Conservation (phyloP, 2,113 vertebrate genomes). For the Mixornis gularis region DNA sequence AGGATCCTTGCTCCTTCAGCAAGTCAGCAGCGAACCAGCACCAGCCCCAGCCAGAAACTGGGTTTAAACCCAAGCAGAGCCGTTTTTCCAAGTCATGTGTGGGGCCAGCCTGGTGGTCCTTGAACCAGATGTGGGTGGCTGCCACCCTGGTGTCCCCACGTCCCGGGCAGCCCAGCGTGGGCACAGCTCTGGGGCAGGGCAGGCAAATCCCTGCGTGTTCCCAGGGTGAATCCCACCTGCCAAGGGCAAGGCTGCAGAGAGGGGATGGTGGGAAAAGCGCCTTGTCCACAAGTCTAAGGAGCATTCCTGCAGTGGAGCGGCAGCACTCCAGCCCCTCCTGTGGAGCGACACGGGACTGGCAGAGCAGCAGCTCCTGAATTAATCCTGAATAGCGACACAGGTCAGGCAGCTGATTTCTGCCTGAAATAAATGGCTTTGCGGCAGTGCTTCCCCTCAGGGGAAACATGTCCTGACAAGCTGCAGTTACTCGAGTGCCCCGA, state of each 20-base stretch:
- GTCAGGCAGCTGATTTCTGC: neutral
- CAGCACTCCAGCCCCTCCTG: neutral
- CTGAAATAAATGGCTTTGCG: neutral
- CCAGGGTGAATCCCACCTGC: neutral
- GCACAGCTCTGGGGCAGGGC: neutral
- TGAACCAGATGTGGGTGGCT: rapidly evolving
- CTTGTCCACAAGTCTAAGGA: neutral
- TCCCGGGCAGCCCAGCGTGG: rapidly evolving
- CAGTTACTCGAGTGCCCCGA: neutral
- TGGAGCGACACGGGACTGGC: rapidly evolving
- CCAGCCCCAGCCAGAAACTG: neutral
- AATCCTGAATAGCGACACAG: neutral
- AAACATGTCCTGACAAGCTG: neutral
- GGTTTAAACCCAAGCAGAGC: neutral
- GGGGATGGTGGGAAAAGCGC: rapidly evolving
- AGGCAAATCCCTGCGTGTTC: neutral
- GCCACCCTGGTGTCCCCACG: neutral
- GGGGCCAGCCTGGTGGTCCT: neutral
- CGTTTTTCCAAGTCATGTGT: rapidly evolving
- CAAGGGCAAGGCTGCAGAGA: rapidly evolving
- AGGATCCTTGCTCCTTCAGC: neutral
- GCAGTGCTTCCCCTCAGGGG: neutral
- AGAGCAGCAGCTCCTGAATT: neutral
- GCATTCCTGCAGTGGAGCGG: neutral
- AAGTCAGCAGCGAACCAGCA: neutral